A percentile compares a stretch with the other conserved stretches of the same genome.
Conservation (phyloP, 1,140 invertebrate genomes). For the Drosophila tristis region DNA sequence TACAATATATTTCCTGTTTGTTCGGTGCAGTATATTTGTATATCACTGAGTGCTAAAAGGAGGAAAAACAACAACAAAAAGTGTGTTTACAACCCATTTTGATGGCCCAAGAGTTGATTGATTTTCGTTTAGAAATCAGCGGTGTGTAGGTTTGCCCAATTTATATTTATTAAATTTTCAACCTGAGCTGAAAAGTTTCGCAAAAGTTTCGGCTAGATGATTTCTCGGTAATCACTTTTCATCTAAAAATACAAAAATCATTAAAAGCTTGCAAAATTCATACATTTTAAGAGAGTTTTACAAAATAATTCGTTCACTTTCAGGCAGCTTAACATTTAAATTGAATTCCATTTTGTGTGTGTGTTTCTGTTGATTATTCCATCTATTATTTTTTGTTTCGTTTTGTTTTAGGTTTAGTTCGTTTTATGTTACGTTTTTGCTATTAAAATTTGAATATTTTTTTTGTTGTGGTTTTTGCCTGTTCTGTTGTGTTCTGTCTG, state of each 20-base stretch:
- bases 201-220: conserved; percentile 1
- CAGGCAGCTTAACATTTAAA: conserved; percentile 33
- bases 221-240: conserved; percentile 32
- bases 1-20: conserved; percentile 11
- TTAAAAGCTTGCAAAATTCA: background rate
- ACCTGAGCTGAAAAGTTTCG: conserved; percentile 7
- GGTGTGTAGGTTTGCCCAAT: conserved; percentile 1
- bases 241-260: conserved; percentile 1
- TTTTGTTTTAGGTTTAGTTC: conserved; percentile 11
- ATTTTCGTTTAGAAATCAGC: no score
- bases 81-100: conserved; percentile 26
- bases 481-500: conserved; percentile 6
- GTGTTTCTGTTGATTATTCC: conserved; percentile 26
- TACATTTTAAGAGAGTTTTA: conserved; percentile 2
- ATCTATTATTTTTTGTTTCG: conserved; percentile 35
- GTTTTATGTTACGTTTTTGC: conserved; percentile 37
- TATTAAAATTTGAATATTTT: conserved; percentile 38
- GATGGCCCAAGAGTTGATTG: conserved; percentile 11
- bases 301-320: conserved; percentile 8
- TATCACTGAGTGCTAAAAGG: conserved; percentile 29
- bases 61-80: conserved; percentile 24
- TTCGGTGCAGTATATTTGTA: conserved; percentile 6
- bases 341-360: conserved; percentile 26
- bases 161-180: conserved; percentile 1
- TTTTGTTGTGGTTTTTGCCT: background rate